phyloP scores from a whole-genome alignment of 2,888 invertebrate species.

The Dascillus cervinus region DNA sequence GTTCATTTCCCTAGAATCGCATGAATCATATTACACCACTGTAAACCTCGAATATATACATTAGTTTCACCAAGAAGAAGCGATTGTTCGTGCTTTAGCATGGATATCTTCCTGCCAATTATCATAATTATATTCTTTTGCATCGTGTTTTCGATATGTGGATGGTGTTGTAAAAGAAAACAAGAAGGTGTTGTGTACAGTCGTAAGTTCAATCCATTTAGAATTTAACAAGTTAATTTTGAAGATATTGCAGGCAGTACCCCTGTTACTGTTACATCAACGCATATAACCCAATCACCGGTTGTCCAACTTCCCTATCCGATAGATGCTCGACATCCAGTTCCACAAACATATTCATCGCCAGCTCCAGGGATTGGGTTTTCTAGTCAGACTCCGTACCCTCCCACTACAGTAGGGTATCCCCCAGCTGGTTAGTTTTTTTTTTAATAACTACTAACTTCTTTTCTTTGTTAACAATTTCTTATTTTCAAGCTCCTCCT shows the following conservation, averaged over 20 bases:
- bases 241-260: constrained; percentile 6
- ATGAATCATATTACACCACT: too few species aligned
- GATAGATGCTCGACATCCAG: constrained; percentile 6
- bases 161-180: constrained; percentile 23
- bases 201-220: too few species aligned
- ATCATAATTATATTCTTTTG: constrained; percentile 20
- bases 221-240: too few species aligned
- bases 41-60: too few species aligned
- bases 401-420: constrained; percentile 6
- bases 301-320: constrained; percentile 14
- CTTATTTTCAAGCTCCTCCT: too few species aligned
- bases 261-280: constrained; percentile 9
- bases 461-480: too few species aligned
- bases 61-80: too few species aligned
- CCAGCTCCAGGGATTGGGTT: constrained; percentile 8
- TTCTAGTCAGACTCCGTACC: constrained; percentile 9
- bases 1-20: too few species aligned
- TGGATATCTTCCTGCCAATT: constrained; percentile 22
- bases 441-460: too few species aligned
- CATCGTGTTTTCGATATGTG: constrained; percentile 21
- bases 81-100: too few species aligned
- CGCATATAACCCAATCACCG: not conserved
- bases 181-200: constrained; percentile 19
- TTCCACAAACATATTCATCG: constrained; percentile 2
- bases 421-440: constrained; percentile 12